These are phyloP conservation scores for Ammodytes marinus DNA, from an alignment of 2,113 vertebrate species.

Conservation along the genomic window DNA sequence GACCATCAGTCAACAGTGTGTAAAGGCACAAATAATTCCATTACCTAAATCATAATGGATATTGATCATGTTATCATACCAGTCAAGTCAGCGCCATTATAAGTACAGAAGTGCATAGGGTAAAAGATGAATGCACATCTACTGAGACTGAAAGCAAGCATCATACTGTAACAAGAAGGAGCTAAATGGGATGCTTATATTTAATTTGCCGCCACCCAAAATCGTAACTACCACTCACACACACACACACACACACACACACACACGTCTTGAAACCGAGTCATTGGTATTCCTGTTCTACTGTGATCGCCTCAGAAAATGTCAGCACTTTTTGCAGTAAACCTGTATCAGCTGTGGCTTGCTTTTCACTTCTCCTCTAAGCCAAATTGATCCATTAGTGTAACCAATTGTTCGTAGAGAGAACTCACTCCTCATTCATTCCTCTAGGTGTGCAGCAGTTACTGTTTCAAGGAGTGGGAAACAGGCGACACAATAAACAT, in stretches of 20 bases:
- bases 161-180: too few species aligned
- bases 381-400: slow-evolving; percentile 69
- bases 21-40: too few species aligned
- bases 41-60: too few species aligned
- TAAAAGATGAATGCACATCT: too few species aligned
- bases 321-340: slow-evolving; percentile 52
- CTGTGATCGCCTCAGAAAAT: slow-evolving; percentile 31
- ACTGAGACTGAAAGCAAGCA: too few species aligned
- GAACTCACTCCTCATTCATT: slow-evolving; percentile 42
- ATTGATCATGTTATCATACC: too few species aligned
- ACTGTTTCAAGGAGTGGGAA: slow-evolving; percentile 52
- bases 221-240: too few species aligned
- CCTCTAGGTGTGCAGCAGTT: slow-evolving; percentile 29
- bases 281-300: slow-evolving; percentile 39
- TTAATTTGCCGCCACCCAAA: too few species aligned
- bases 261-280: not conserved
- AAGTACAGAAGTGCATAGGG: too few species aligned
- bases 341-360: slow-evolving; percentile 41
- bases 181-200: too few species aligned
- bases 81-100: too few species aligned
- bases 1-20: too few species aligned
- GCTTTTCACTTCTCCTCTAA: slow-evolving; percentile 41
- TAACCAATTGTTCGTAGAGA: slow-evolving; percentile 56
- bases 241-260: not conserved
- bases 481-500: slow-evolving; percentile 55